A percentile compares a stretch with the other conserved stretches of the same genome.
Conservation (phyloP, 2,888 invertebrate species). For the Himalopsyche japonica region DNA sequence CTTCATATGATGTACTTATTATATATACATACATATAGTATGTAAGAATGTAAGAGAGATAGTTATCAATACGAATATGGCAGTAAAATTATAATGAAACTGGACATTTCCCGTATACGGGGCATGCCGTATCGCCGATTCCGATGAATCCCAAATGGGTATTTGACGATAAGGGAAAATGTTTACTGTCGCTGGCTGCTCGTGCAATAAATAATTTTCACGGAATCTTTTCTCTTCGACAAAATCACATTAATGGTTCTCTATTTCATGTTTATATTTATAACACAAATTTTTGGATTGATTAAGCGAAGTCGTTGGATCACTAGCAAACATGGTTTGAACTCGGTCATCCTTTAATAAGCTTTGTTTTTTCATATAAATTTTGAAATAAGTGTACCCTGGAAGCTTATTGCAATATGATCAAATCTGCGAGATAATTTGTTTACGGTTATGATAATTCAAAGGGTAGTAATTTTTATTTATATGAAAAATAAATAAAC, state of each 20-base stretch:
- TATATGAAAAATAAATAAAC: too few species aligned
- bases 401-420: too few species aligned
- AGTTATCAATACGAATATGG: neutral
- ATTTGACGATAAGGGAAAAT: conserved; percentile 13
- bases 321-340: too few species aligned
- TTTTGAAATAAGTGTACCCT: too few species aligned
- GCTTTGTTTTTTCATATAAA: too few species aligned
- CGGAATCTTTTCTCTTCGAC: neutral
- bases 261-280: too few species aligned
- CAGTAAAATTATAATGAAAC: conserved; percentile 23
- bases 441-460: too few species aligned
- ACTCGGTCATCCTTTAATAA: too few species aligned
- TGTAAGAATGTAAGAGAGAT: neutral
- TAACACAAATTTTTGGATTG: too few species aligned
- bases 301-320: too few species aligned
- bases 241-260: neutral
- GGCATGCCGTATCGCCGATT: conserved; percentile 5
- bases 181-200: neutral
- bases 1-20: neutral
- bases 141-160: conserved; percentile 17
- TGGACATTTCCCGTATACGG: neutral
- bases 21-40: neutral
- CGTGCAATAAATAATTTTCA: conserved; percentile 3
- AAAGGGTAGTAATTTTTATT: too few species aligned
- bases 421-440: too few species aligned